Percentiles rank a stretch among this genome's conserved stretches.
These are phyloP conservation scores for Drosophila pallidifrons DNA, from an alignment of 1,140 invertebrate genomes.

Conservation along the genomic window DNA sequence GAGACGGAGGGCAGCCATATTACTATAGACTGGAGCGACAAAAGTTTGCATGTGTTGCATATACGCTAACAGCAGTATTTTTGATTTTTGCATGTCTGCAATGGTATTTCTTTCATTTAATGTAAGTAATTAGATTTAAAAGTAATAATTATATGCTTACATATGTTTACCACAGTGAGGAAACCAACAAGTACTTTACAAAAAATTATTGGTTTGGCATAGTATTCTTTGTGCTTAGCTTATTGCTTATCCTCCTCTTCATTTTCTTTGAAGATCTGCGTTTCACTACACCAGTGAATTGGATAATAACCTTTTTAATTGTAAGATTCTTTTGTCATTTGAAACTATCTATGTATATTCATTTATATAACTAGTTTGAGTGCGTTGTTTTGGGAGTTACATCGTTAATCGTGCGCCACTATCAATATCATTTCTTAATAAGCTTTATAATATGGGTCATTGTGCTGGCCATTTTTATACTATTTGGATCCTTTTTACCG, in stretches of 20 bases:
- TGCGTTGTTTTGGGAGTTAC: slow-evolving; percentile 43
- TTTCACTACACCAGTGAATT: slow-evolving; percentile 46
- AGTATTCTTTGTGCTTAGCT: slow-evolving; percentile 39
- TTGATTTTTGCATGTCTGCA: slow-evolving; percentile 8
- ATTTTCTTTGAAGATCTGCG: slow-evolving; percentile 61
- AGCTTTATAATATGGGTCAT: slow-evolving; percentile 35
- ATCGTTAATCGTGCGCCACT: slow-evolving; percentile 40
- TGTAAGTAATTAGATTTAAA: slow-evolving; percentile 37
- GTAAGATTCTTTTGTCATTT: slow-evolving; percentile 28
- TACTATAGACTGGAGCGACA: slow-evolving; percentile 19
- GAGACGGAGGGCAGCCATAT: neutral
- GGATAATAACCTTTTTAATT: slow-evolving; percentile 54
- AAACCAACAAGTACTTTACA: slow-evolving; percentile 6
- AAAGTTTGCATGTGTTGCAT: slow-evolving; percentile 18
- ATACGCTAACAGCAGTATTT: slow-evolving; percentile 8
- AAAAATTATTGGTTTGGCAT: slow-evolving; percentile 40
- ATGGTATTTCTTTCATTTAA: slow-evolving; percentile 39
- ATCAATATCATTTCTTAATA: slow-evolving; percentile 35
- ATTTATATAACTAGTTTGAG: slow-evolving; percentile 39
- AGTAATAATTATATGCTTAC: neutral
- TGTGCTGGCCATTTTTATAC: slow-evolving; percentile 40
- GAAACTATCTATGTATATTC: neutral
- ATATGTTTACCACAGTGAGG: slow-evolving; percentile 10
- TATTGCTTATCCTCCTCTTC: slow-evolving; percentile 45
- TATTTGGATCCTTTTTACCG: slow-evolving; percentile 39